phyloP scores from a whole-genome alignment of 2,113 vertebrate genomes.

The Siphamia tubifer region DNA sequence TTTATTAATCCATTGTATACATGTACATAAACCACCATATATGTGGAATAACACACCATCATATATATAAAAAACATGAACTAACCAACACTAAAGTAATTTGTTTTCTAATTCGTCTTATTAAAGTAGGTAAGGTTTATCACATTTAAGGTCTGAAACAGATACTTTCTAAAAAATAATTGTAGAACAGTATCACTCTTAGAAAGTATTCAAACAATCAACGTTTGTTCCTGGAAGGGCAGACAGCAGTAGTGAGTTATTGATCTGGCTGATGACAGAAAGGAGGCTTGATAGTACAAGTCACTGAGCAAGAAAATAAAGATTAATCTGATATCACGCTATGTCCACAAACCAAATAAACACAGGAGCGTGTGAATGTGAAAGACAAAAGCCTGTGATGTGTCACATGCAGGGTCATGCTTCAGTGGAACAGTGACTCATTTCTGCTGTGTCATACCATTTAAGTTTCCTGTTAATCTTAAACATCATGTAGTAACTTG shows the following conservation, averaged over 20 bases:
- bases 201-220: background rate
- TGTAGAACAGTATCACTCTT: background rate
- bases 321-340: background rate
- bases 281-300: background rate
- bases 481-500: background rate
- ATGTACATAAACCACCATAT: no score
- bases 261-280: background rate
- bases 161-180: no score
- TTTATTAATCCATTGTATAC: no score
- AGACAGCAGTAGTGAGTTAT: background rate
- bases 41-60: no score
- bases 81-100: no score
- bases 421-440: background rate
- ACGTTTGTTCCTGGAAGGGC: background rate
- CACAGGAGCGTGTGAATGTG: background rate
- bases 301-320: conserved; percentile 18
- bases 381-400: background rate
- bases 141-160: no score
- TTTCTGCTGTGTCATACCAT: background rate
- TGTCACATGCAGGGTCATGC: conserved; percentile 6
- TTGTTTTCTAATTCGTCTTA: no score
- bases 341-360: background rate
- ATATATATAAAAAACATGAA: no score
- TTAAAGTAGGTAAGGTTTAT: no score
- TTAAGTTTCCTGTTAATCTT: background rate